A percentile compares a stretch with the other conserved stretches of the same genome.
These are phyloP conservation scores for Brachymystax lenok DNA, from an alignment of 2,797 vertebrate species.

Conservation along the genomic window DNA sequence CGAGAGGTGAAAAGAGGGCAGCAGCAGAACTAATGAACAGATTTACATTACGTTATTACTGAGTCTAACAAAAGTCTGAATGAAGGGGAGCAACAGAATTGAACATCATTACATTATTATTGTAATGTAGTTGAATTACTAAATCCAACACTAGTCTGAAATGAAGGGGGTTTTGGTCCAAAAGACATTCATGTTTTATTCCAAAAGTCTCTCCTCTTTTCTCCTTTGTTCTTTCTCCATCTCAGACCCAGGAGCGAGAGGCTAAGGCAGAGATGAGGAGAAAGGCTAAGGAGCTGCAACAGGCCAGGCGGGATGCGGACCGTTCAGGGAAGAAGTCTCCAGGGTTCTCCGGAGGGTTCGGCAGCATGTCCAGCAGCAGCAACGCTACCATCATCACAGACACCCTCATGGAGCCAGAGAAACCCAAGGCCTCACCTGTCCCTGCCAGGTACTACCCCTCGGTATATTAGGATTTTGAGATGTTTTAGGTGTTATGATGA, in stretches of 20 bases:
- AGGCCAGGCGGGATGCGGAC: slow-evolving; percentile 92
- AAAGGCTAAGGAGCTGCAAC: slow-evolving; percentile 96
- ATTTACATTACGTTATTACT: background rate
- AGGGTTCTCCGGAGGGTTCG: slow-evolving; percentile 88
- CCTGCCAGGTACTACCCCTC: slow-evolving; percentile 79
- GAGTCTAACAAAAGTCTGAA: background rate
- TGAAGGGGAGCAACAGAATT: too few relatives aligned
- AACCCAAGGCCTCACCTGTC: slow-evolving; percentile 86
- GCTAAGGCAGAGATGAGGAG: slow-evolving; percentile 98
- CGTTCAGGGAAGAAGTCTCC: slow-evolving; percentile 93
- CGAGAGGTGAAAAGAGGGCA: slow-evolving; percentile 83
- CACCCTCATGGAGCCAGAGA: slow-evolving; percentile 91
- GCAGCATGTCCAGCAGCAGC: slow-evolving; percentile 84
- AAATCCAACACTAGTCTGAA: too few relatives aligned
- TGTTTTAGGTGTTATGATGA: background rate
- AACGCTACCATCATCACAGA: slow-evolving; percentile 90
- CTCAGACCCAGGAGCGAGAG: slow-evolving; percentile 94
- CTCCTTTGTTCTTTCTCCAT: background rate
- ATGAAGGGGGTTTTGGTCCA: too few relatives aligned
- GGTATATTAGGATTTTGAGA: background rate
- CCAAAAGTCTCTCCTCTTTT: background rate
- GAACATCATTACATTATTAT: too few relatives aligned
- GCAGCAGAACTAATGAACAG: background rate
- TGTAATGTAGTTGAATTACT: too few relatives aligned
- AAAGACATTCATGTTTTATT: background rate